These are phyloP conservation scores for Lanius ludovicianus DNA, from an alignment of 2,113 vertebrate genomes.

Conservation along the genomic window DNA sequence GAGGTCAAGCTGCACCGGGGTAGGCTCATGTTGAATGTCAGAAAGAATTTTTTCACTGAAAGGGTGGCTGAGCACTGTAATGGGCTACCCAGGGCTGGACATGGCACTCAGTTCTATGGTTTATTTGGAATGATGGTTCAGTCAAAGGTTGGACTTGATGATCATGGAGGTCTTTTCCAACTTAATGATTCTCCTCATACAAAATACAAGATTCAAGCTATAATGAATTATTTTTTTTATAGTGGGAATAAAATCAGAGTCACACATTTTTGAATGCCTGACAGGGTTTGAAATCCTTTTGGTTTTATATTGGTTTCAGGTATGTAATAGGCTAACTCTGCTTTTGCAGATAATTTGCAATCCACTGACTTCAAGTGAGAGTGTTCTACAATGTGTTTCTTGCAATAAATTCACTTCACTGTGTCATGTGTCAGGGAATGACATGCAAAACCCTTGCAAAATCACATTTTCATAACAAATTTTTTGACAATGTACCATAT, in stretches of 20 bases:
- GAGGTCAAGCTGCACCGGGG: background rate
- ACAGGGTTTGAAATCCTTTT: background rate
- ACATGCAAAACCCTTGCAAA: background rate
- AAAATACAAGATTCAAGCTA: conserved; percentile 3
- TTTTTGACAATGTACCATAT: background rate
- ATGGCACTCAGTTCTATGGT: background rate
- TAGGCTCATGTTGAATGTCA: background rate
- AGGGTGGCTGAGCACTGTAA: background rate
- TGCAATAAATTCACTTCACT: background rate
- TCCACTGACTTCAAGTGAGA: background rate
- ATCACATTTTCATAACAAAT: background rate
- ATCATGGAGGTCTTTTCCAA: background rate
- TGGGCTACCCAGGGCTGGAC: background rate
- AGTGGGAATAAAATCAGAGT: background rate
- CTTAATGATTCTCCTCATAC: background rate
- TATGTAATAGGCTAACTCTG: background rate
- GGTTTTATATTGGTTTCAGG: background rate
- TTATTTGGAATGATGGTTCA: background rate
- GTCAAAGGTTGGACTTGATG: background rate
- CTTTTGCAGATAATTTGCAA: background rate
- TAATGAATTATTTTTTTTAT: background rate
- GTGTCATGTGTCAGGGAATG: background rate
- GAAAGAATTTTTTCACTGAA: background rate
- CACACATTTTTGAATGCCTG: background rate
- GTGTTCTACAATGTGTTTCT: background rate